Evolutionary conservation across 2,797 vertebrate genomes (phyloP).

Genomic region (Triplophysa bombifrons): DNA sequence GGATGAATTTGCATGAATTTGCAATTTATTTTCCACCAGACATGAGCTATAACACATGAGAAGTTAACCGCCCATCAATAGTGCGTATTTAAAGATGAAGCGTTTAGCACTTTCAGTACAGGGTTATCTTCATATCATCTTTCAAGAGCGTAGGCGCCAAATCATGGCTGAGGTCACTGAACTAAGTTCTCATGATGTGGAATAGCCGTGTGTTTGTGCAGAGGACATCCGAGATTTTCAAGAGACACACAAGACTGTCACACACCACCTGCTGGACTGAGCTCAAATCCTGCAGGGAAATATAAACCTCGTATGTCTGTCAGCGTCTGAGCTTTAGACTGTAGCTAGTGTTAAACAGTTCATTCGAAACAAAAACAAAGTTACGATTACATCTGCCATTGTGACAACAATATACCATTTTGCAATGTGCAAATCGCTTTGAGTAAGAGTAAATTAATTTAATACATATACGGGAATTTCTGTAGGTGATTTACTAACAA

Average conservation of each 20-base stretch:
- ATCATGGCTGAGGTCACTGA: conserved; percentile 42
- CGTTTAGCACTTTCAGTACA: neutral
- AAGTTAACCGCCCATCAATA: neutral
- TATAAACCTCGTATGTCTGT: neutral
- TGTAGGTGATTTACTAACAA: too few species aligned
- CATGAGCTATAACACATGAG: neutral
- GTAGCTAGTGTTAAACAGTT: neutral
- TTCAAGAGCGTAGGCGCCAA: conserved; percentile 37
- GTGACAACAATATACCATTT: neutral
- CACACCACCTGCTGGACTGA: conserved; percentile 24
- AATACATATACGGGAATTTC: too few species aligned
- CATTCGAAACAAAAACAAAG: neutral
- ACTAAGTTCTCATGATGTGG: conserved; percentile 38
- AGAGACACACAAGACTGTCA: neutral
- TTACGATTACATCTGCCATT: neutral
- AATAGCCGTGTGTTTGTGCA: conserved; percentile 1
- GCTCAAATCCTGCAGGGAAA: neutral
- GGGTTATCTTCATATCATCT: neutral
- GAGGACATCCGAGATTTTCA: conserved; percentile 1
- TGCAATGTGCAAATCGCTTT: too few species aligned
- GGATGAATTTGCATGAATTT: neutral
- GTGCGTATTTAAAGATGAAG: neutral
- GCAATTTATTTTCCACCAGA: neutral
- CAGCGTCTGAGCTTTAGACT: neutral
- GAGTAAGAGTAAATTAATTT: too few species aligned